Percentiles rank a stretch among this genome's conserved stretches.
phyloP scores from a whole-genome alignment of 2,888 invertebrate species.

The Julus scandinavius region DNA sequence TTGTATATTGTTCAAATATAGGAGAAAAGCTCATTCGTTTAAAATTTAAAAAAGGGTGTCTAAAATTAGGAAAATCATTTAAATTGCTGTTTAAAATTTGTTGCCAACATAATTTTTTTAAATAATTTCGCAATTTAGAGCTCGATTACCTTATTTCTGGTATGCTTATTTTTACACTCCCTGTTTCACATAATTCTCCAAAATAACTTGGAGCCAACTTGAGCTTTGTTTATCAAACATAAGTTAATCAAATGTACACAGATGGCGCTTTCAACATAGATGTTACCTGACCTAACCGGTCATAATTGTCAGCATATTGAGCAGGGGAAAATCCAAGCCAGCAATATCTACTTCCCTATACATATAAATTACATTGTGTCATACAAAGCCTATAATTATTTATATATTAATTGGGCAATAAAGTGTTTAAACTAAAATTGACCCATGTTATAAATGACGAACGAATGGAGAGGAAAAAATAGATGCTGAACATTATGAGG shows the following conservation, averaged over 20 bases:
- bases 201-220: neutral
- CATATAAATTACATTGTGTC: neutral
- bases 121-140: too few relatives aligned
- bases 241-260: neutral
- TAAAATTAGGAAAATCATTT: too few relatives aligned
- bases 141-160: too few relatives aligned
- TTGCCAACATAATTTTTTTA: too few relatives aligned
- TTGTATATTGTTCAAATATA: too few relatives aligned
- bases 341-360: slow-evolving; percentile 25
- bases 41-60: too few relatives aligned
- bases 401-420: slow-evolving; percentile 26
- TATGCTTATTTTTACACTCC: too few relatives aligned
- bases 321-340: neutral
- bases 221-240: neutral
- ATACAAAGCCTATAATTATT: slow-evolving; percentile 1
- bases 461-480: neutral
- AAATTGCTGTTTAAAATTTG: too few relatives aligned
- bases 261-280: neutral
- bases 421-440: slow-evolving; percentile 23
- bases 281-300: neutral
- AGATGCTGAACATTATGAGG: neutral
- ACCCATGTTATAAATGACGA: neutral
- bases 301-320: slow-evolving; percentile 14
- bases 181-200: neutral
- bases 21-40: too few relatives aligned